Conservation (phyloP, 2,797 vertebrate species). For the Myotis findleyi region DNA sequence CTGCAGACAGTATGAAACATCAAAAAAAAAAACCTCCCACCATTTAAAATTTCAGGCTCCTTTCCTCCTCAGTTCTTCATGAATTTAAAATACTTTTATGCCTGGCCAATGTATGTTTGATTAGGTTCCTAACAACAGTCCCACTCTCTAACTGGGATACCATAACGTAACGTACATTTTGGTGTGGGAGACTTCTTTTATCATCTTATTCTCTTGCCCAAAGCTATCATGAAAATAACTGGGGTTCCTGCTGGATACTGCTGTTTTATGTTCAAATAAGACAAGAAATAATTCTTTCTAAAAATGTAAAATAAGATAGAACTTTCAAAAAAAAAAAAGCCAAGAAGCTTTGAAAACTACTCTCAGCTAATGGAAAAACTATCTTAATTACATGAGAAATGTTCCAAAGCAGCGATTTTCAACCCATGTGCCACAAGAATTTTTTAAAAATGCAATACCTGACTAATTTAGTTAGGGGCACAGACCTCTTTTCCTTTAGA, state of each 20-base stretch:
- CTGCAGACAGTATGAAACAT: conserved; percentile 53
- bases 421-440: neutral
- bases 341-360: conserved; percentile 42
- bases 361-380: conserved; percentile 64
- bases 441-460: neutral
- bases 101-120: neutral
- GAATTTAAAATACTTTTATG: conserved; percentile 55
- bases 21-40: neutral
- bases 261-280: conserved; percentile 42
- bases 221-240: neutral
- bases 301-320: conserved; percentile 54
- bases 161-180: neutral
- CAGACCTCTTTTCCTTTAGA: neutral
- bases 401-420: conserved; percentile 40
- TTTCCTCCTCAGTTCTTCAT: conserved; percentile 32
- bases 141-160: neutral
- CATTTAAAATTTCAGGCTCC: conserved; percentile 40
- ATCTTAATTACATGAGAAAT: conserved; percentile 73
- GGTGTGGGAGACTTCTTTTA: neutral
- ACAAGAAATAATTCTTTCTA: conserved; percentile 22
- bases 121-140: conserved; percentile 22
- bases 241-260: neutral
- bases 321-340: conserved; percentile 32
- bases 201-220: neutral
- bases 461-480: neutral